Evolutionary conservation across 1,140 invertebrate genomes (phyloP), one percentile per base, ranked within the genome.

Genomic region (Dendroctonus valens): DNA sequence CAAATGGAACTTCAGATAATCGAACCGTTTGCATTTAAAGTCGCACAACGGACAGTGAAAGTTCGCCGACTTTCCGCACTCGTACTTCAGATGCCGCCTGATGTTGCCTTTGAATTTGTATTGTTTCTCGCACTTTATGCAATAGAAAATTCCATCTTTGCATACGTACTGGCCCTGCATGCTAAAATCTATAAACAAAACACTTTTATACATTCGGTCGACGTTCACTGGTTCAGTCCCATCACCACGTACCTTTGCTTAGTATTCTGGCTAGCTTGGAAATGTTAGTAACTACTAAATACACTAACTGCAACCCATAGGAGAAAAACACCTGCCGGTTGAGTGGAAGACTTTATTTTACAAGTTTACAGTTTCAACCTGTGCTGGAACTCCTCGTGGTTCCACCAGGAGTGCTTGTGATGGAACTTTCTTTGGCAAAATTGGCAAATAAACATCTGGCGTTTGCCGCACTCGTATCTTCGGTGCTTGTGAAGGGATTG

Each of bases 401-500:
- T 73, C 61, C 65, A 60, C 40, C 70, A 62, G 3, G 59, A 39
- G 12, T 74, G 71, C 49, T 74, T 74, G 41, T 71, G 67, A 66
- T 68, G 69, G 41, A 69, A 74, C 2, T 58, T 44, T 41, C 61
- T 69, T 5, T 40, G 40, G 48, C 70, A 73, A n/a, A 41, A 78
- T 11, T 78, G 79, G 72, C 86, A 86, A 52, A 81, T 72, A 61
- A 83, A 82, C 3, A 79, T 78, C 5, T 84, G 83, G 66, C 74
- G 75, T 54, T 82, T 80, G 8, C 81, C 89, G 78, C 90, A 92
- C 76, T 91, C 90, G 26, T 2, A 26, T 26, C 3, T 26, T 26
- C 26, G 26, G 3, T 26, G 26, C 26, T 26, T 26, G 26, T 26
- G 3, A 26, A 26, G 26, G 26, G 26, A 26, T 26, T 26, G 26